Base-by-base conservation (phyloP, 2,888 invertebrate species). In the Aspidiotus destructor region DNA sequence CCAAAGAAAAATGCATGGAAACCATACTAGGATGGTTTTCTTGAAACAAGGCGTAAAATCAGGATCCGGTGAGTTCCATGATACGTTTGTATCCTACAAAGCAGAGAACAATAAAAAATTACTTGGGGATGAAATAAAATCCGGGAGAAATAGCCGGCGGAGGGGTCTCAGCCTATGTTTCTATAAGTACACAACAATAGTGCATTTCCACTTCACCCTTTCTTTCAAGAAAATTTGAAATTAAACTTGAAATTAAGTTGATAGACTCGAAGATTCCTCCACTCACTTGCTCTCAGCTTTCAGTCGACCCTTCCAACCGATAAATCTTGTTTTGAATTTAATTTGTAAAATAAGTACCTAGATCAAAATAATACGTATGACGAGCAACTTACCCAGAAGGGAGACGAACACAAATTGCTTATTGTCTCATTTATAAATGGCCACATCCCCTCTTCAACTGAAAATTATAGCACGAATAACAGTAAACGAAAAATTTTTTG, bases 1-100 rank as follows among this genome's bases (percentile, higher is more conserved):
- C 91, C 92, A 93, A 15, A 93, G 80, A 77, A 89, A 92, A 62
- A 83, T 81, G 77, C 92, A 92, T 0, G 97, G 96, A 52, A 84
- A 79, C 95, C 96, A 97, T 62, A 92, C 82, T 42, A 97, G 79
- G 0, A 89, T 86, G 0, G 96, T 95, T 77, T 88, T 87, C 79
- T 95, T 88, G 78, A 97, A 95, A 79, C 97, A 98, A 76, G 83
- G 83, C 71, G 95, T 91, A 73, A 97, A 82, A 76, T 92, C 87
- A 48, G 94, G 97, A 77, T 86, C 82, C 8, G 83, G 80, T n/a
- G 94, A 88, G 75, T 87, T 77, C 93, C 93, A 93, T 69, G 91
- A 85, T 74, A 85, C 75, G 72, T 84, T 82, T 72, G 78, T 76
- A 79, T 93, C 86, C 96, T 96, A 80, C 72, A 83, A 82, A 73